These are phyloP conservation scores for Sinocyclocheilus maitianheensis DNA, from an alignment of 2,113 vertebrate species.

Conservation along the genomic window DNA sequence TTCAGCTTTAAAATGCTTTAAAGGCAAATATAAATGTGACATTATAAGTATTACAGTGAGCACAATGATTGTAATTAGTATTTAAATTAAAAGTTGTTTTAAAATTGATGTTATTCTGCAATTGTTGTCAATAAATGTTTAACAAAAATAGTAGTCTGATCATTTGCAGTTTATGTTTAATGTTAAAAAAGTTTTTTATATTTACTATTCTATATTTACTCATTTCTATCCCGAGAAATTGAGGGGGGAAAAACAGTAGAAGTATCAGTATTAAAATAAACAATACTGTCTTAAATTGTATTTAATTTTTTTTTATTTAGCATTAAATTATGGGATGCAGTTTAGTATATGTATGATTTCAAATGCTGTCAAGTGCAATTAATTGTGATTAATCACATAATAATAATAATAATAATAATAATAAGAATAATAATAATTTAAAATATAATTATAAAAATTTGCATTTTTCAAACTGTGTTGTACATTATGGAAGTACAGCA, in stretches of 20 bases:
- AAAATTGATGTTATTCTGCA: not conserved
- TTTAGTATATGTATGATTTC: no score
- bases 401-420: no score
- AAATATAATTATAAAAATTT: no score
- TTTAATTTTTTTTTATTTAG: not conserved
- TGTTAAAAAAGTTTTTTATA: not conserved
- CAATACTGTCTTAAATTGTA: not conserved
- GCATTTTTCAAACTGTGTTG: not conserved
- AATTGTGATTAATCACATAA: no score
- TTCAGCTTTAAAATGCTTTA: not conserved
- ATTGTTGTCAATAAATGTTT: not conserved
- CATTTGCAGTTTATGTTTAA: not conserved
- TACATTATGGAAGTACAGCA: not conserved
- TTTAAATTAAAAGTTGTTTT: not conserved
- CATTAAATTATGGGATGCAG: not conserved
- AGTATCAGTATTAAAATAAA: not conserved
- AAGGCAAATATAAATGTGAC: not conserved
- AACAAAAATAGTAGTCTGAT: not conserved
- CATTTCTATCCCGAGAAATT: not conserved
- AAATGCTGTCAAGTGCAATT: no score
- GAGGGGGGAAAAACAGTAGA: not conserved
- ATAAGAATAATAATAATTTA: no score
- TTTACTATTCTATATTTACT: not conserved
- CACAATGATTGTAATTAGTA: no score
- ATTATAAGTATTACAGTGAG: not conserved